Base-by-base conservation (phyloP, 2,113 vertebrate genomes). In the Silurus meridionalis region DNA sequence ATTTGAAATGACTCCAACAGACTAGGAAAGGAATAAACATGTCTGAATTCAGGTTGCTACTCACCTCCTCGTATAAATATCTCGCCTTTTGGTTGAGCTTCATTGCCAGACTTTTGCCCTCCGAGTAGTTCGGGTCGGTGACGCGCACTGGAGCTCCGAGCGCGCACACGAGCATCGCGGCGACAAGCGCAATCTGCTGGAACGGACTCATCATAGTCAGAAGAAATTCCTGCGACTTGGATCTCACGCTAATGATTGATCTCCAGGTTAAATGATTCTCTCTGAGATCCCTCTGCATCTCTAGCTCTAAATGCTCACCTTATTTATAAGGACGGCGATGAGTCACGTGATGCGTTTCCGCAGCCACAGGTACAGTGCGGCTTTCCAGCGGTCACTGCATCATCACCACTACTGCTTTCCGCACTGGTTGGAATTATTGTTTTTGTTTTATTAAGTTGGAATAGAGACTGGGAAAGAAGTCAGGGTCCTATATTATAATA, bases 271-370 rank as follows among this genome's bases (percentile, higher is more conserved):
- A 0, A 15, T 13, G 5, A 2, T 28, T 8, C 52, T 57, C 67
- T 11, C n/a, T 0, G 25, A 53, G 53, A 55, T 53, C 21, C 14
- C 83, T 23, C 50, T 79, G 60, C n/a, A 64, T 14, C 19, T 23
- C 14, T 7, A 64, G 3, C 17, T 60, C 50, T 14, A 28, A 2
- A 25, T 63, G 8, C 71, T 21, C 13, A 64, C 75, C 46, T 85
- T 85, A 81, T 67, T 78, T 86, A 80, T 80, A 79, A 19, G 66
- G 23, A 0, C 53, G 50, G 28, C 8, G 81, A 25, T 90, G 89
- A 90, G 86, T 91, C 92, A 93, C 50, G 48, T 7, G 53, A 89
- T 92, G 92, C 87, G 61, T 93, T 94, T 92, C 92, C 61, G 79
- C 85, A 66, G 53, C 25, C 19, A 13, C 50, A 85, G 84, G 61